phyloP scores from a whole-genome alignment of 2,797 vertebrate species.

The Xenentodon cancila region DNA sequence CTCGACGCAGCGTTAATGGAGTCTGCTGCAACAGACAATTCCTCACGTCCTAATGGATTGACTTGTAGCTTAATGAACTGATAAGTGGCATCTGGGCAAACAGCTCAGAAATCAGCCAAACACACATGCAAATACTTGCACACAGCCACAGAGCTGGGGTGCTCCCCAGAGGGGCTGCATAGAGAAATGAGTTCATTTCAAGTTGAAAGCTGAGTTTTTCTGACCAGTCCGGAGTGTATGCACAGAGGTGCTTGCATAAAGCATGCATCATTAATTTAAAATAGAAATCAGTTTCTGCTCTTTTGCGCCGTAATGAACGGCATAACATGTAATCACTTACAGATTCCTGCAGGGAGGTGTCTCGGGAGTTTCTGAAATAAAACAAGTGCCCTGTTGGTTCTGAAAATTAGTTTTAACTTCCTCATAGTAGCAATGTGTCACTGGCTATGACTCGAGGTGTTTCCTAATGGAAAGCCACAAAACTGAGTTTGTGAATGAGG shows the following conservation, averaged over 20 bases:
- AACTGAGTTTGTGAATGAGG: constrained; percentile 37
- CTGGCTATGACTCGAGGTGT: constrained; percentile 22
- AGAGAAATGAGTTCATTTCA: constrained; percentile 43
- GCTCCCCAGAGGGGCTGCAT: constrained; percentile 40
- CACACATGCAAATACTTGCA: constrained; percentile 5
- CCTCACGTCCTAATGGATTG: constrained; percentile 65
- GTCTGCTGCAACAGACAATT: constrained; percentile 58
- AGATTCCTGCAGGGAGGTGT: constrained; percentile 33
- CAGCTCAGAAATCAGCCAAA: constrained; percentile 8
- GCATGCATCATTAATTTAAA: constrained; percentile 44
- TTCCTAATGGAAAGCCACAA: constrained; percentile 49
- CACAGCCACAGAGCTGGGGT: constrained; percentile 19
- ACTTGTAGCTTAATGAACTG: constrained; percentile 70
- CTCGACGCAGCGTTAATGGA: constrained; percentile 65
- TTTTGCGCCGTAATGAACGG: constrained; percentile 45
- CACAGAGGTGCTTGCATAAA: neutral
- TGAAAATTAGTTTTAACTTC: constrained; percentile 38
- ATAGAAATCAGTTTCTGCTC: constrained; percentile 39
- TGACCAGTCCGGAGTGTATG: constrained; percentile 21
- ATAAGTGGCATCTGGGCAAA: constrained; percentile 67
- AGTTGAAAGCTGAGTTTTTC: constrained; percentile 34
- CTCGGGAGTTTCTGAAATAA: constrained; percentile 45
- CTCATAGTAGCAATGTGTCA: constrained; percentile 21
- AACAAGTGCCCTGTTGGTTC: constrained; percentile 47
- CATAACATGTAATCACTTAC: constrained; percentile 56